A percentile compares a stretch with the other conserved stretches of the same genome.
Evolutionary conservation across 30 jellyfish, hydroid and myxozoan genomes (phyloP).

Genomic region (Nemopilema nomurai): DNA sequence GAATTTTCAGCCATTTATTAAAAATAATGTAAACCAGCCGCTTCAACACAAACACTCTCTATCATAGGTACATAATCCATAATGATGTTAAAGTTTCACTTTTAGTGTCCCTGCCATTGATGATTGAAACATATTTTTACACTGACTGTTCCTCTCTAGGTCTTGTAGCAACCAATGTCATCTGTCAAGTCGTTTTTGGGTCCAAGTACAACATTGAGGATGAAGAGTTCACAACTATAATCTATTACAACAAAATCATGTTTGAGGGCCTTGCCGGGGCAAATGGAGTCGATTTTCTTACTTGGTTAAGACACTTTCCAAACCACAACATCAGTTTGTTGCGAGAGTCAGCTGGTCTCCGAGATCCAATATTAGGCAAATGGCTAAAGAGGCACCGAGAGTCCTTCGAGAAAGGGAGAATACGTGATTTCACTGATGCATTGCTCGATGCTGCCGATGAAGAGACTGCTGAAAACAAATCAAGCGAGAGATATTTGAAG

Average conservation of each 20-base stretch:
- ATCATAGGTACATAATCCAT: too few relatives aligned
- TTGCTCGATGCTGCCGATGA: conserved; percentile 62
- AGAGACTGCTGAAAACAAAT: conserved; percentile 41
- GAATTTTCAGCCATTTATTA: too few relatives aligned
- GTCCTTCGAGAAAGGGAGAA: conserved; percentile 46
- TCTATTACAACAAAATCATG: conserved; percentile 37
- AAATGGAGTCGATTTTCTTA: conserved; percentile 49
- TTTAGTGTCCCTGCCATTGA: too few relatives aligned
- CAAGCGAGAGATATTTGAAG: conserved; percentile 34
- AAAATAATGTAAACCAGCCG: too few relatives aligned
- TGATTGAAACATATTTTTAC: too few relatives aligned
- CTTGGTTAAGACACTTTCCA: conserved; percentile 60
- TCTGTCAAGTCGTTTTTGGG: conserved; percentile 53
- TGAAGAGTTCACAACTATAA: conserved; percentile 46
- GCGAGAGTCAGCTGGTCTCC: conserved; percentile 46
- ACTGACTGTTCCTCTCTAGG: too few relatives aligned
- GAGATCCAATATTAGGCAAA: conserved; percentile 70
- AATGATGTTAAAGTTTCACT: too few relatives aligned
- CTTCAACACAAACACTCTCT: too few relatives aligned
- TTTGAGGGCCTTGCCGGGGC: conserved; percentile 64
- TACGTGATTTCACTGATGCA: conserved; percentile 74
- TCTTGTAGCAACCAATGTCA: conserved; percentile 44
- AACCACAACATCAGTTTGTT: conserved; percentile 40
- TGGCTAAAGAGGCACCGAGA: conserved; percentile 58
- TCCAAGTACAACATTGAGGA: conserved; percentile 45